Evolutionary conservation across 1,140 invertebrate genomes (phyloP).

Genomic region (Pseudomyrmex cubaensis): DNA sequence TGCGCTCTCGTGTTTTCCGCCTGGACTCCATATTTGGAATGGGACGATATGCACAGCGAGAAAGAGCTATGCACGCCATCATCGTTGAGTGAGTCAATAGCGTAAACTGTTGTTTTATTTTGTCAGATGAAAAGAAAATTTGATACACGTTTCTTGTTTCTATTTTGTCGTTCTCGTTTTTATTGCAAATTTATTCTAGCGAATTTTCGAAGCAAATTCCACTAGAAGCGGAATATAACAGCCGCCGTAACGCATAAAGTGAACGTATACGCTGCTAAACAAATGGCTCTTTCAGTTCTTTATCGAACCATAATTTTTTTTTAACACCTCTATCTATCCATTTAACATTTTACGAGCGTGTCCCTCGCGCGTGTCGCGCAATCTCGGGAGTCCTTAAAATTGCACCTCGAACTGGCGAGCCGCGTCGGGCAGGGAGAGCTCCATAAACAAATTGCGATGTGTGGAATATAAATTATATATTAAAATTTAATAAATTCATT

Average conservation of each 20-base stretch:
- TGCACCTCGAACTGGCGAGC: conserved; percentile 17
- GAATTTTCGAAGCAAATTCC: conserved; percentile 26
- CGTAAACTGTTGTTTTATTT: background rate
- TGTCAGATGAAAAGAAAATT: conserved; percentile 4
- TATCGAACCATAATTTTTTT: conserved; percentile 37
- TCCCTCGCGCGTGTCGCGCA: conserved; percentile 26
- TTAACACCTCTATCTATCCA: conserved; percentile 46
- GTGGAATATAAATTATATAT: background rate
- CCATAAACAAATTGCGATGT: background rate
- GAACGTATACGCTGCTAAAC: conserved; percentile 20
- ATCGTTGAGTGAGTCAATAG: background rate
- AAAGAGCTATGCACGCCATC: background rate
- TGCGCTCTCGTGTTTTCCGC: conserved; percentile 18
- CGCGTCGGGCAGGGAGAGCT: conserved; percentile 2
- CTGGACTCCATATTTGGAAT: conserved; percentile 32
- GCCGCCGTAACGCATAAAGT: background rate
- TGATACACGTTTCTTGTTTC: conserved; percentile 29
- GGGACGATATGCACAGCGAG: conserved; percentile 2
- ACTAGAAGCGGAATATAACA: conserved; percentile 13
- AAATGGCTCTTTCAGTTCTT: conserved; percentile 36
- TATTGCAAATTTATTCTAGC: conserved; percentile 14
- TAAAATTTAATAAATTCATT: background rate
- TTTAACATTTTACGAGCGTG: conserved; percentile 51
- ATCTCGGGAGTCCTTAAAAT: conserved; percentile 48
- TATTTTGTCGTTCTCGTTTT: conserved; percentile 21